A percentile compares a stretch with the other conserved stretches of the same genome.
Evolutionary conservation across 2,888 invertebrate genomes (phyloP).

Genomic region (Leptinotarsa haldemani): DNA sequence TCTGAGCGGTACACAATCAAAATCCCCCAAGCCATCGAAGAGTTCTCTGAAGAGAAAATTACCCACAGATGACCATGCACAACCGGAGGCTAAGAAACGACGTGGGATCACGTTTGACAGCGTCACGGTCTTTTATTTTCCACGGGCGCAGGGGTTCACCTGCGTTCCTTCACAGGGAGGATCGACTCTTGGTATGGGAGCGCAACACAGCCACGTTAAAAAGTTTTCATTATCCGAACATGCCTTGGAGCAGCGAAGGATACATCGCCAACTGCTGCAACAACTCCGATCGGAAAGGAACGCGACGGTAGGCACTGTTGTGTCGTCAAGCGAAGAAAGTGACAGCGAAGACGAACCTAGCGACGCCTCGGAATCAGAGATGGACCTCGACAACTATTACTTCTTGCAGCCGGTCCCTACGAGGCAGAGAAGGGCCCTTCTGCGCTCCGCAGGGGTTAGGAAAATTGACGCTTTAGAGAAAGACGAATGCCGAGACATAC

Average conservation of each 20-base stretch:
- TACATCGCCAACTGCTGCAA: constrained; percentile 83
- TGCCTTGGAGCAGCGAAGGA: constrained; percentile 86
- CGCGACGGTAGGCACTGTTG: constrained; percentile 63
- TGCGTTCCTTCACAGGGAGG: constrained; percentile 92
- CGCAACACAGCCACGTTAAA: constrained; percentile 76
- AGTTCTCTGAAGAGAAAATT: constrained; percentile 79
- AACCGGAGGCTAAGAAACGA: constrained; percentile 75
- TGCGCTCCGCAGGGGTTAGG: constrained; percentile 92
- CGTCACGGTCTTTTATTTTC: constrained; percentile 96
- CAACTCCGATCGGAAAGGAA: constrained; percentile 79
- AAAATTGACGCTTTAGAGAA: constrained; percentile 95
- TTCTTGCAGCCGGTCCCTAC: constrained; percentile 94
- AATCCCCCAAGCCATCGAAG: constrained; percentile 62
- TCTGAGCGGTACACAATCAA: constrained; percentile 46
- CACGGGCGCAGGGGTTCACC: constrained; percentile 90
- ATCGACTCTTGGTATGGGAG: constrained; percentile 93
- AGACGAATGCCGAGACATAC: constrained; percentile 92
- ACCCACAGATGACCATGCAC: constrained; percentile 66
- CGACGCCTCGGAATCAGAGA: constrained; percentile 84
- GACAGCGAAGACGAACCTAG: constrained; percentile 88
- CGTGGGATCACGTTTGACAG: constrained; percentile 88
- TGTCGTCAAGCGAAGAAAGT: constrained; percentile 85
- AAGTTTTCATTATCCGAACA: constrained; percentile 89
- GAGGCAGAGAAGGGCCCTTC: constrained; percentile 85
- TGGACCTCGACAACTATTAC: constrained; percentile 90